These are phyloP conservation scores for Xiphorhynchus elegans DNA, from an alignment of 2,113 vertebrate species.

Conservation along the genomic window DNA sequence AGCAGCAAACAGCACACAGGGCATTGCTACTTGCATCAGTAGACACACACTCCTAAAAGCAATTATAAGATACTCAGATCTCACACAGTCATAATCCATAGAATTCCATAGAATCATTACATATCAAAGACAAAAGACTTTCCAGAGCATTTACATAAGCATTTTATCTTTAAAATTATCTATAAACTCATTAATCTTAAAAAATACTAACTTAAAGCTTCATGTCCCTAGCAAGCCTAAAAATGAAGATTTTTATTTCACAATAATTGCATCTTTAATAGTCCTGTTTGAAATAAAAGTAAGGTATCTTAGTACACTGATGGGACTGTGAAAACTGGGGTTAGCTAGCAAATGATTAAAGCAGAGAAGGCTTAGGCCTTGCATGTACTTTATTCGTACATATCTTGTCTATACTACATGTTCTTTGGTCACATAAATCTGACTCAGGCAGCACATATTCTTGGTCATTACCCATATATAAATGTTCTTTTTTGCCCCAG, in stretches of 20 bases:
- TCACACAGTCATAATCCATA: not conserved
- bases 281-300: not conserved
- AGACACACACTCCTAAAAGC: constrained; percentile 91
- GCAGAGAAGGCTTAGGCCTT: not conserved
- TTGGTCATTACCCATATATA: not conserved
- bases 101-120: not conserved
- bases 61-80: not conserved
- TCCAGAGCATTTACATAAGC: not conserved
- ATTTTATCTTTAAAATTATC: not conserved
- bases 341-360: not conserved
- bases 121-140: not conserved
- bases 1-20: constrained; percentile 88
- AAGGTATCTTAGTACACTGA: not conserved
- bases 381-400: not conserved
- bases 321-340: not conserved
- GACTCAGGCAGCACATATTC: not conserved
- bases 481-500: rapidly evolving
- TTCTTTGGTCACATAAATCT: not conserved
- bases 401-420: not conserved
- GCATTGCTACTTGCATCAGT: constrained; percentile 91
- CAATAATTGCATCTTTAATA: not conserved
- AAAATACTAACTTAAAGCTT: not conserved
- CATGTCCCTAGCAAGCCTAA: not conserved
- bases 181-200: not conserved
- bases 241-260: not conserved